A percentile compares a stretch with the other conserved stretches of the same genome.
phyloP scores from a whole-genome alignment of 2,113 vertebrate genomes.

The Carollia perspicillata region DNA sequence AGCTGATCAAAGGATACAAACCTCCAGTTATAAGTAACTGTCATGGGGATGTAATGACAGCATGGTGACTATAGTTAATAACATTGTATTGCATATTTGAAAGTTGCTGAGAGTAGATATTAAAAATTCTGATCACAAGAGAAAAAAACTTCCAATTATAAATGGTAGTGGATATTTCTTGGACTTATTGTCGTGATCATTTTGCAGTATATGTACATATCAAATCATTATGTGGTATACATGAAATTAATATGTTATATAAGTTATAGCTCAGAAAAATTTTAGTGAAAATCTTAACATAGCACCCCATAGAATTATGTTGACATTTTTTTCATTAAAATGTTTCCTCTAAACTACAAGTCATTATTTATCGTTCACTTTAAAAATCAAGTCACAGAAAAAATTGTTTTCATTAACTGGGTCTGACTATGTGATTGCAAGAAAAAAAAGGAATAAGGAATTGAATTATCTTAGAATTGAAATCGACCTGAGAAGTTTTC shows the following conservation, averaged over 20 bases:
- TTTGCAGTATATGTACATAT: not conserved
- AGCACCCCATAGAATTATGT: not conserved
- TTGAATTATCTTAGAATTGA: not conserved
- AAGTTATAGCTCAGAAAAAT: not conserved
- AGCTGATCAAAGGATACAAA: not conserved
- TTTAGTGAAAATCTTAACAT: not conserved
- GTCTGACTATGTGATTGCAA: not conserved
- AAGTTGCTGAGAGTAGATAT: not conserved
- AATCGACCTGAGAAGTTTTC: not conserved
- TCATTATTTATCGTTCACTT: slow-evolving; percentile 10
- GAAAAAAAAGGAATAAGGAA: slow-evolving; percentile 31
- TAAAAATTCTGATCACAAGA: not conserved
- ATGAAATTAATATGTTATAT: not conserved
- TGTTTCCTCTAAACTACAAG: not conserved
- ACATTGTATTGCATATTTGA: not conserved
- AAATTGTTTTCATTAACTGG: not conserved
- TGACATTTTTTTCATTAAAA: not conserved
- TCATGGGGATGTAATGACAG: not conserved
- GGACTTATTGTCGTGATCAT: not conserved
- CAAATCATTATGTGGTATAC: not conserved
- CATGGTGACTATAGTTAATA: not conserved
- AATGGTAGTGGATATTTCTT: not conserved
- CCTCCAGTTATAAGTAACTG: not conserved
- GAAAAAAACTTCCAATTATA: not conserved
- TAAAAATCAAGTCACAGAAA: not conserved